Conservation (phyloP, 2,888 invertebrate genomes). For the Stenoptilia bipunctidactyla region DNA sequence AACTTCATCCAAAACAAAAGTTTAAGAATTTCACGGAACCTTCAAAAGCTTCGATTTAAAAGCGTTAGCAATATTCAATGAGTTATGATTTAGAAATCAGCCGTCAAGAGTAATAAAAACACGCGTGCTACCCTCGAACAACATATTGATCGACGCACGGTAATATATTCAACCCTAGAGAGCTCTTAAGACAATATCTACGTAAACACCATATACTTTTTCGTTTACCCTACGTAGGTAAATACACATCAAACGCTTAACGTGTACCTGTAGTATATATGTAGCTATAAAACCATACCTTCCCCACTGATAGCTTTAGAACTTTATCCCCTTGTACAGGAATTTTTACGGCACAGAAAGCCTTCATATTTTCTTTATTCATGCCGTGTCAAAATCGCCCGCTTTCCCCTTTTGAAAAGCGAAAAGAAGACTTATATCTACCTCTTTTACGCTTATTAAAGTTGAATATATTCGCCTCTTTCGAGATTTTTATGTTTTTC, state of each 20-base stretch:
- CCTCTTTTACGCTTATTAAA: slow-evolving; percentile 58
- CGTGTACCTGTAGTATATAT: not conserved
- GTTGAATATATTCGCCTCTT: slow-evolving; percentile 34
- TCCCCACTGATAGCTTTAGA: slow-evolving; percentile 65
- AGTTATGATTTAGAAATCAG: slow-evolving; percentile 1
- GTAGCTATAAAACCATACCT: slow-evolving; percentile 16
- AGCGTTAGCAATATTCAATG: no score
- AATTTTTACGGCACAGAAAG: slow-evolving; percentile 69
- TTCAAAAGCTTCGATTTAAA: no score
- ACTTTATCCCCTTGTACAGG: slow-evolving; percentile 66
- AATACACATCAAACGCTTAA: slow-evolving; percentile 27
- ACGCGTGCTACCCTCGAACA: slow-evolving; percentile 23
- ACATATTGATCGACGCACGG: slow-evolving; percentile 30
- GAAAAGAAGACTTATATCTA: slow-evolving; percentile 47
- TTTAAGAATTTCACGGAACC: no score
- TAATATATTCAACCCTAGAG: slow-evolving; percentile 56
- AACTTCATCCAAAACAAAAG: no score
- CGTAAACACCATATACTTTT: slow-evolving; percentile 36
- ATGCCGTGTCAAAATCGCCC: slow-evolving; percentile 63
- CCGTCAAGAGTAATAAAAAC: slow-evolving; percentile 28
- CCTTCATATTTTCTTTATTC: slow-evolving; percentile 71
- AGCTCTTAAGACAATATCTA: slow-evolving; percentile 42
- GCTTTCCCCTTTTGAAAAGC: slow-evolving; percentile 38
- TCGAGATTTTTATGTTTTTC: slow-evolving; percentile 51
- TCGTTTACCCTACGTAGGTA: slow-evolving; percentile 10